Percentiles rank a stretch among this genome's conserved stretches.
Evolutionary conservation across 2,797 vertebrate genomes (phyloP).

Genomic region (Craterocephalus amniculus): DNA sequence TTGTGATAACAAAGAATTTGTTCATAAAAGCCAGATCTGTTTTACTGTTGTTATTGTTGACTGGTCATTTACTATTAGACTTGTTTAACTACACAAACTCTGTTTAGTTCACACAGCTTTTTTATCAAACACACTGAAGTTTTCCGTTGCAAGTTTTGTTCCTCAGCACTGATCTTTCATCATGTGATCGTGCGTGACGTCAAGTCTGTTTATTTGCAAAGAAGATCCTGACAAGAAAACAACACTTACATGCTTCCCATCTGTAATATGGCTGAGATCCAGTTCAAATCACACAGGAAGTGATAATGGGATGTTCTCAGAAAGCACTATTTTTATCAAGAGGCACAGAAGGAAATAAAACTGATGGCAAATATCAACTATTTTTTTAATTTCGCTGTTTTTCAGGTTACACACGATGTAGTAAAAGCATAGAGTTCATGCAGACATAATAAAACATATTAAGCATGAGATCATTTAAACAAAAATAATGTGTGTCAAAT

Average conservation of each 20-base stretch:
- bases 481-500: background rate
- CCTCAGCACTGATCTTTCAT: background rate
- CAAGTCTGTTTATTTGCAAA: background rate
- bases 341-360: conserved; percentile 37
- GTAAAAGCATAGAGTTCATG: background rate
- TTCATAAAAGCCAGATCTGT: background rate
- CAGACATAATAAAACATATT: background rate
- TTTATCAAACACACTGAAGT: background rate
- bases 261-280: conserved; percentile 28
- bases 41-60: background rate
- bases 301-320: conserved; percentile 46
- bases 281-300: conserved; percentile 62
- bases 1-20: background rate
- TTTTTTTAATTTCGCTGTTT: conserved; percentile 64
- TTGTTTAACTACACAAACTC: background rate
- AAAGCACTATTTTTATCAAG: conserved; percentile 57
- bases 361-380: background rate
- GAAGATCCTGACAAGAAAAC: background rate
- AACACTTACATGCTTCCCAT: conserved; percentile 13
- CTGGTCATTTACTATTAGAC: background rate
- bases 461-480: background rate
- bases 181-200: background rate
- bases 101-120: background rate
- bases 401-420: conserved; percentile 23
- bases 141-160: background rate